These are phyloP conservation scores for Stramonita haemastoma DNA, from an alignment of 2,888 invertebrate genomes.

Conservation along the genomic window DNA sequence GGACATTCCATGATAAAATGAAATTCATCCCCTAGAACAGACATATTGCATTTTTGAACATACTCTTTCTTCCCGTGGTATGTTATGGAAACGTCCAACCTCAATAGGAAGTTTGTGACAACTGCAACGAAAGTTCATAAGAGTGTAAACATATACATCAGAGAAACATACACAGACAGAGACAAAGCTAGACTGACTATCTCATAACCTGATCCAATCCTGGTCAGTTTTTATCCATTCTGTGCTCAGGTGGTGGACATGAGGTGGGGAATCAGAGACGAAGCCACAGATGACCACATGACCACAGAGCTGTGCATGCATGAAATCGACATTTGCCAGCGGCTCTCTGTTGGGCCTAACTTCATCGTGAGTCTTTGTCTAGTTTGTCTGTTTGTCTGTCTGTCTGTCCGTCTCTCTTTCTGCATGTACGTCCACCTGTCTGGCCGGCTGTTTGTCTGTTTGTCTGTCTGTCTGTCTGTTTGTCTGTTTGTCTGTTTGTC, in stretches of 20 bases:
- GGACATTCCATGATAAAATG: too few species aligned
- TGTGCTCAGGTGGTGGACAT: constrained; percentile 10
- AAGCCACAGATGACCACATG: constrained; percentile 19
- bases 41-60: too few species aligned
- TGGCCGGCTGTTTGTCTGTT: not conserved
- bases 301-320: constrained; percentile 94
- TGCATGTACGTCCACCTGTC: not conserved
- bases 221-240: too few species aligned
- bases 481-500: not conserved
- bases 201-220: too few species aligned
- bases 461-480: not conserved
- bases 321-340: constrained; percentile 97
- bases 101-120: too few species aligned
- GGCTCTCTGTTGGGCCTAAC: constrained; percentile 97
- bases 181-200: too few species aligned
- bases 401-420: not conserved
- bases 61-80: too few species aligned
- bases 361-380: constrained; percentile 85
- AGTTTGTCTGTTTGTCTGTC: constrained; percentile 10
- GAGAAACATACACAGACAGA: too few species aligned
- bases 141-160: too few species aligned
- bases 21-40: too few species aligned
- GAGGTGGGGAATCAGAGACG: constrained; percentile 15
- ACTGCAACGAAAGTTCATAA: too few species aligned
- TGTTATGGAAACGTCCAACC: too few species aligned